Percentiles rank a stretch among this genome's conserved stretches.
These are phyloP conservation scores for Trachurus trachurus DNA, from an alignment of 2,797 vertebrate genomes.

Conservation along the genomic window DNA sequence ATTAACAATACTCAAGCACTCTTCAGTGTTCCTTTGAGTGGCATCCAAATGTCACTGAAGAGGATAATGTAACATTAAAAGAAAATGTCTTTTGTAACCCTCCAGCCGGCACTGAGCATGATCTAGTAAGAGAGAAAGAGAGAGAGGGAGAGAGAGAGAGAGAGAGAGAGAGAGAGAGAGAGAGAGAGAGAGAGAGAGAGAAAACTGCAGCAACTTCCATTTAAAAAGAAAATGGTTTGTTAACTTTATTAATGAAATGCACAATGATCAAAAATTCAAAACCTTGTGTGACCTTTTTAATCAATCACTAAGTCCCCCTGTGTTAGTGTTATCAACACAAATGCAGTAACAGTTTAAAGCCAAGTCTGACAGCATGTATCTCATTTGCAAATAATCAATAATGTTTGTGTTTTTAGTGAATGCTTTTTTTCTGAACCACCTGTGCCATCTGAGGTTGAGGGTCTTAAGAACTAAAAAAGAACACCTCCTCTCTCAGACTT, in stretches of 20 bases:
- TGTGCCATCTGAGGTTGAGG: not conserved
- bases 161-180: not conserved
- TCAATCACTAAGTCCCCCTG: not conserved
- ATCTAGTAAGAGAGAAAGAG: not conserved
- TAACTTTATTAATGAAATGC: conserved; percentile 12
- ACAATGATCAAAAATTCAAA: not conserved
- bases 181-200: not conserved
- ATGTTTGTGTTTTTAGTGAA: conserved; percentile 2
- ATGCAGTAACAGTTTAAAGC: not conserved
- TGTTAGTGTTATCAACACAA: not conserved
- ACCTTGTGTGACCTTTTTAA: not conserved
- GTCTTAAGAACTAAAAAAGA: too few relatives aligned
- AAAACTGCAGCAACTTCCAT: conserved; percentile 2
- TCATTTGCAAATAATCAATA: not conserved
- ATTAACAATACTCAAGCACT: conserved; percentile 59
- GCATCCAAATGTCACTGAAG: conserved; percentile 61
- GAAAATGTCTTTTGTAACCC: conserved; percentile 54
- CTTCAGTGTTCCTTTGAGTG: conserved; percentile 55
- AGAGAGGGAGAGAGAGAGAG: not conserved
- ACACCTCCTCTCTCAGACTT: not conserved
- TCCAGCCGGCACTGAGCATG: conserved; percentile 11
- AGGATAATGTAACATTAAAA: conserved; percentile 61
- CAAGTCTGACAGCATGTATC: not conserved
- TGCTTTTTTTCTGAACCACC: not conserved
- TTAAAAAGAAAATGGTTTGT: not conserved